Evolutionary conservation across 23 tunicate species (phyloP).

Genomic region (Halocynthia aurantium): DNA sequence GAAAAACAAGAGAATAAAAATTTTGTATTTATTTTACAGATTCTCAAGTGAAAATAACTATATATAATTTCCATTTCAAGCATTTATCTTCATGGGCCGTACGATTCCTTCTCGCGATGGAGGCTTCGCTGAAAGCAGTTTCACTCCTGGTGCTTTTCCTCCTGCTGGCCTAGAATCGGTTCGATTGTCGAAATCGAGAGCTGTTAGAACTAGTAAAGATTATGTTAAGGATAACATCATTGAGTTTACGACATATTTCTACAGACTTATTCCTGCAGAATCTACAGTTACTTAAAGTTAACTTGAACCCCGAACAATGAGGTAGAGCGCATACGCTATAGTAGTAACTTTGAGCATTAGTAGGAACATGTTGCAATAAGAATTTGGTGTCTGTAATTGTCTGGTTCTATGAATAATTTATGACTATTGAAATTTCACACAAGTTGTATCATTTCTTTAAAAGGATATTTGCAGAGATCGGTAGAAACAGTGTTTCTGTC

Average conservation of each 20-base stretch:
- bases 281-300: no score
- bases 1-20: no score
- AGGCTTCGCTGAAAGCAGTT: conserved; percentile 43
- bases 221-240: not conserved
- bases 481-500: conserved; percentile 58
- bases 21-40: no score
- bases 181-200: conserved; percentile 70
- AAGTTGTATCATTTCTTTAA: not conserved
- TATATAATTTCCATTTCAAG: not conserved
- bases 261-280: no score
- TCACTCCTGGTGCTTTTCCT: conserved; percentile 76
- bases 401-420: no score
- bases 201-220: conserved; percentile 45
- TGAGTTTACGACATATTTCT: no score
- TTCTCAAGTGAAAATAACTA: no score
- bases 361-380: not conserved
- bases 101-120: conserved; percentile 66
- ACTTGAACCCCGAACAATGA: no score
- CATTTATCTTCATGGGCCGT: conserved; percentile 42
- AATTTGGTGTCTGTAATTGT: not conserved
- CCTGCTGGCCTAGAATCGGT: conserved; percentile 55
- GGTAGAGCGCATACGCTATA: no score
- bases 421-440: no score
- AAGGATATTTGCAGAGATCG: conserved; percentile 93
- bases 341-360: not conserved